Evolutionary conservation across 2,888 invertebrate species (phyloP), one percentile per base, ranked within the genome.

Genomic region (Lochmaea crataegi): DNA sequence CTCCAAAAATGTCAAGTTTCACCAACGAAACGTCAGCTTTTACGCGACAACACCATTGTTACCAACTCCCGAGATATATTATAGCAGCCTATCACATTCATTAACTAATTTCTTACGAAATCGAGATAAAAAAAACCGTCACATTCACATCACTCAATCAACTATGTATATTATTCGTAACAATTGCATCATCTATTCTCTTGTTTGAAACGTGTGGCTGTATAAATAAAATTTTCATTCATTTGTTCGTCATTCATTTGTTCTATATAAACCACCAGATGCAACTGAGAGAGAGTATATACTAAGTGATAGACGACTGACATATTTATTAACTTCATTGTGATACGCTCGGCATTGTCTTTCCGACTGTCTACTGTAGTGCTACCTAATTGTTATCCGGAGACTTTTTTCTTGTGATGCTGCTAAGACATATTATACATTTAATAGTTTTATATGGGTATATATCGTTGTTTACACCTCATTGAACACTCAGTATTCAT

Each of bases 221-320:
- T 73, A 75, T 74, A 77, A 63, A 71, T 71, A 56, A 61, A 51
- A 67, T 66, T 73, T 77, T 79, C 79, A 79, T 80, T 80, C 80
- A 80, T 78, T 78, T 74, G 76, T 73, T 73, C 75, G 76, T 76
- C 79, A 80, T 80, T 79, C 80, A 80, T 80, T 80, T 79, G 74
- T 75, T 75, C 74, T 72, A 78, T 64, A 64, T 77, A 78, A 78
- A 61, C 68, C 56, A 64, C 68, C 71, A 76, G 74, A 70, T 75
- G 75, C 75, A 75, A 77, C 72, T 72, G 74, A 65, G 72, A 38
- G 22, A 32, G 32, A 18, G 56, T 56, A 56, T 26, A 32, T 70
- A 71, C 75, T 61, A 72, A 75, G 72, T 78, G 78, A 78, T 76
- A 74, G 76, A 78, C 76, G 76, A 74, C 78, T 77, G 78, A 78